These are phyloP conservation scores for Fistularia tabacaria DNA, from an alignment of 2,797 vertebrate species.

Conservation along the genomic window DNA sequence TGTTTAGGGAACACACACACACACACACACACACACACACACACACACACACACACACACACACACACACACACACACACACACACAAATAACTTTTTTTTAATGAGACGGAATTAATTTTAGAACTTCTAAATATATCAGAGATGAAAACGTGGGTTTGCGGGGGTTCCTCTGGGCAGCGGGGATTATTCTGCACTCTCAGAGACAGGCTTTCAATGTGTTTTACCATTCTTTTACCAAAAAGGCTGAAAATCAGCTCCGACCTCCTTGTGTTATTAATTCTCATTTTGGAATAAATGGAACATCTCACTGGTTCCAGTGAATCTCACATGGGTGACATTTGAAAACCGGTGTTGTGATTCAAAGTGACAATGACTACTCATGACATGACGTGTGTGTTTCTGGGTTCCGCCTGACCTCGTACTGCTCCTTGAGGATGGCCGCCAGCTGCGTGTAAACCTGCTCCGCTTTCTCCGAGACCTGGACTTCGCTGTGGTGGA, in stretches of 20 bases:
- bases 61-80: background rate
- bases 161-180: background rate
- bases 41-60: background rate
- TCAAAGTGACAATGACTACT: no score
- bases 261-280: no score
- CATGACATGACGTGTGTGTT: no score
- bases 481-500: slow-evolving; percentile 88
- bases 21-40: background rate
- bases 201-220: no score
- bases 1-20: background rate
- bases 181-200: no score
- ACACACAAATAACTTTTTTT: background rate
- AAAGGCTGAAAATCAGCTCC: no score
- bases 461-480: slow-evolving; percentile 86
- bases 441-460: slow-evolving; percentile 84
- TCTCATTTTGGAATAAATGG: no score
- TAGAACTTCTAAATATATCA: slow-evolving; percentile 2
- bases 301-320: no score
- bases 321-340: no score
- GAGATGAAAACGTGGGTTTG: background rate
- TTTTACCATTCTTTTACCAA: no score
- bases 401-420: slow-evolving; percentile 70
- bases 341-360: no score
- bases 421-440: slow-evolving; percentile 86
- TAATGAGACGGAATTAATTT: background rate